These are phyloP conservation scores for Emydocephalus ijimae DNA, from an alignment of 2,113 vertebrate species.

Conservation along the genomic window DNA sequence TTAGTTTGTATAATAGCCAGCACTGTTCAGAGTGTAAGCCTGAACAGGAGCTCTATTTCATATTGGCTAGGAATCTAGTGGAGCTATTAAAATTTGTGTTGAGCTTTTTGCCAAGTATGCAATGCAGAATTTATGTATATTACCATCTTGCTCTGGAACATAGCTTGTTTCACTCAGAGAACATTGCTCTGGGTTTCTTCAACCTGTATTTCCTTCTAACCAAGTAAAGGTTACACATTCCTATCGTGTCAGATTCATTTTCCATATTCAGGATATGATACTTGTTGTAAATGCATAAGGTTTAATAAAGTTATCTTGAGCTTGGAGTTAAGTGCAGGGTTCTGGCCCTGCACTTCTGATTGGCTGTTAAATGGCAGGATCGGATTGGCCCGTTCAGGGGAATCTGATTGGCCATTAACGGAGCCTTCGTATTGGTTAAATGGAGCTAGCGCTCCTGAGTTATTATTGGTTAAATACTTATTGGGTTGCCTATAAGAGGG, in stretches of 20 bases:
- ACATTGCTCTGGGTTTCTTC: neutral
- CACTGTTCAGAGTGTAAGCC: neutral
- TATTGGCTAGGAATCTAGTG: neutral
- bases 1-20: neutral
- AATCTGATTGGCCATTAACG: too few species aligned
- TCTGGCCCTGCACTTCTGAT: too few species aligned
- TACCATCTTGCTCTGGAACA: neutral
- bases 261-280: neutral
- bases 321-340: too few species aligned
- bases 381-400: too few species aligned
- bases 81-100: neutral
- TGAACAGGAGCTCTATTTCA: neutral
- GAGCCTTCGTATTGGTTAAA: too few species aligned
- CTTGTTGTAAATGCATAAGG: too few species aligned
- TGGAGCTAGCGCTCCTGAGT: too few species aligned
- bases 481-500: too few species aligned
- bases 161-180: neutral
- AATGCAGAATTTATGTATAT: neutral
- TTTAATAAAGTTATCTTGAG: too few species aligned
- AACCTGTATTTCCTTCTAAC: neutral
- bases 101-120: neutral
- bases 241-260: neutral
- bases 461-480: too few species aligned
- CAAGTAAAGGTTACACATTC: neutral
- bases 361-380: too few species aligned